phyloP scores from a whole-genome alignment of 2,797 vertebrate genomes.

The Crenichthys baileyi region DNA sequence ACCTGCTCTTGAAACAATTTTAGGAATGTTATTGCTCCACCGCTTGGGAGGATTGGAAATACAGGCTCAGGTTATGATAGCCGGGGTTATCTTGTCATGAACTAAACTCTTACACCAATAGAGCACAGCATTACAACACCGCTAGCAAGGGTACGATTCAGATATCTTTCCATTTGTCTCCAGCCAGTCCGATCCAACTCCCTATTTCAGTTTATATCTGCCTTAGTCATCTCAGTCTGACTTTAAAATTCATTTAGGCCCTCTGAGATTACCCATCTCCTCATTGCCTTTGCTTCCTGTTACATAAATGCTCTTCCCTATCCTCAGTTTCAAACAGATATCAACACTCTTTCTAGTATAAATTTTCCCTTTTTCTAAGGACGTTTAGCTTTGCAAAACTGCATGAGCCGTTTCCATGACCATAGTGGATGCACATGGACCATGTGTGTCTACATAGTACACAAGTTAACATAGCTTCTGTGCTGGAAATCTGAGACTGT shows the following conservation, averaged over 20 bases:
- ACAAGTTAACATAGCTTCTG: conserved; percentile 1
- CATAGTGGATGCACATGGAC: conserved; percentile 35
- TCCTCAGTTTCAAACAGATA: conserved; percentile 35
- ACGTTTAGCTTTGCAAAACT: conserved; percentile 49
- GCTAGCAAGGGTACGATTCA: conserved; percentile 45
- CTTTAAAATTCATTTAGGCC: conserved; percentile 69
- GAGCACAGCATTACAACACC: conserved; percentile 47
- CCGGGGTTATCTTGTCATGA: conserved; percentile 75
- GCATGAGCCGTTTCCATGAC: conserved; percentile 12
- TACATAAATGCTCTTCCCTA: not conserved
- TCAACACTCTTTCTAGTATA: conserved; percentile 19
- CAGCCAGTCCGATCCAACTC: conserved; percentile 50
- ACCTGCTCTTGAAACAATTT: conserved; percentile 19
- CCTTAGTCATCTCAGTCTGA: conserved; percentile 59
- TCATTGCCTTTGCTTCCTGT: conserved; percentile 13
- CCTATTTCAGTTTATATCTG: conserved; percentile 70
- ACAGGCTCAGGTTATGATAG: conserved; percentile 62
- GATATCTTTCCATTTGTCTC: conserved; percentile 76
- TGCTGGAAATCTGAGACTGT: not conserved
- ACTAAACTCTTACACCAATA: conserved; percentile 61
- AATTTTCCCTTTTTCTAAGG: conserved; percentile 13
- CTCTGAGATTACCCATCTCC: conserved; percentile 22
- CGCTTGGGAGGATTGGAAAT: conserved; percentile 52
- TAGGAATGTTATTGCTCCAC: conserved; percentile 41
- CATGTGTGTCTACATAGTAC: conserved; percentile 17